Evolutionary conservation across 2,797 vertebrate species (phyloP), one percentile per base, ranked within the genome.

Genomic region (Bufotes viridis): DNA sequence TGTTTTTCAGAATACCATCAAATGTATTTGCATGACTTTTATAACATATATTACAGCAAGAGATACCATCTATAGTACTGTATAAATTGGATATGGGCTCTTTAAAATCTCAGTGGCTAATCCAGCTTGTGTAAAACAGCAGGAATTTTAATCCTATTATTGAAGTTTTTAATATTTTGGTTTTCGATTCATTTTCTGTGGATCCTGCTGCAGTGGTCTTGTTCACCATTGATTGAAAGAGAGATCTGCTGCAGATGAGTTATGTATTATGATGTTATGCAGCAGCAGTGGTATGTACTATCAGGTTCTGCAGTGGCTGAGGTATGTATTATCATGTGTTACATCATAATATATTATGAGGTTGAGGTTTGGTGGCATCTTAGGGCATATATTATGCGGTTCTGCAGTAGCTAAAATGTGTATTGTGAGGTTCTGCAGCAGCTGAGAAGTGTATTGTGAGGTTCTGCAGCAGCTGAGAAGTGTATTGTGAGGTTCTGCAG

Each of bases 101-200:
- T 78, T 78, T 78, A 78, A 78, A 78, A 55, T 8, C 13, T 4
- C 5, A 55, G 22, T 7, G 4, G 55, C 75, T 80, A 78, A 86
- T 67, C 42, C 84, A 63, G n/a, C 60, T 78, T 18, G 60, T 65
- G 57, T 65, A 63, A 78, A 53, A 61, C 34, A 20, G 42, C 53
- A 51, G 76, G 87, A 88, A 88, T 88, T 72, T 88, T 88, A 88
- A 88, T 88, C 87, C 87, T 88, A 85, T 88, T 88, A 88, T 12
- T 20, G 65, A 29, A 20, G 67, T n/a, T 78, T 55, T 53, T 53
- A 6, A 51, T 10, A 57, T 42, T 18, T 22, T n/a, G 24, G 3
- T 55, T 78, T 24, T 22, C 4, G 5, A 7, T 75, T 2, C 53
- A 7, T 75, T 22, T 75, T 15, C 9, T 78, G 13, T 53, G 49